phyloP scores from a whole-genome alignment of 2,888 invertebrate genomes.

The Brachyptera risi region DNA sequence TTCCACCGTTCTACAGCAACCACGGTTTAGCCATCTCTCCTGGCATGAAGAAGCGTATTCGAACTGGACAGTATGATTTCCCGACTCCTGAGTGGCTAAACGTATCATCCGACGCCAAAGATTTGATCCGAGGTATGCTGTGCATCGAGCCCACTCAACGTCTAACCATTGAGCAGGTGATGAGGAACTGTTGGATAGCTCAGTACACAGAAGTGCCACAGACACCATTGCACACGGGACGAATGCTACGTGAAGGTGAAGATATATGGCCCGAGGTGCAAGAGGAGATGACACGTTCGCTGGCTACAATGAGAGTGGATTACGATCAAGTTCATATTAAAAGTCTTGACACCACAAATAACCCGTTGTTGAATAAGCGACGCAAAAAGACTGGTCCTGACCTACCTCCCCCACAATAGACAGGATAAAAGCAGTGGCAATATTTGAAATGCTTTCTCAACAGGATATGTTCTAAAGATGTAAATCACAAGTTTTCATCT shows the following conservation, averaged over 20 bases:
- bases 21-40: slow-evolving; percentile 97
- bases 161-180: slow-evolving; percentile 85
- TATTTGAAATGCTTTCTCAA: too few relatives aligned
- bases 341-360: slow-evolving; percentile 87
- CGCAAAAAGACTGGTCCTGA: slow-evolving; percentile 25
- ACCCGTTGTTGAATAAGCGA: slow-evolving; percentile 84
- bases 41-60: slow-evolving; percentile 96
- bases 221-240: slow-evolving; percentile 89
- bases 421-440: too few relatives aligned
- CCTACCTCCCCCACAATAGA: slow-evolving; percentile 9
- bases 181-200: slow-evolving; percentile 82
- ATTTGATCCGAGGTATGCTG: slow-evolving; percentile 90
- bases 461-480: too few relatives aligned
- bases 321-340: slow-evolving; percentile 94
- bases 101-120: slow-evolving; percentile 92
- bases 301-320: slow-evolving; percentile 98
- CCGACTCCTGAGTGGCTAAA: slow-evolving; percentile 94
- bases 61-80: slow-evolving; percentile 95
- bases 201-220: slow-evolving; percentile 85
- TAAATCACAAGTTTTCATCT: too few relatives aligned
- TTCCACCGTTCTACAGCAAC: slow-evolving; percentile 98
- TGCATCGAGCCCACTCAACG: slow-evolving; percentile 91
- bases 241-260: slow-evolving; percentile 83
- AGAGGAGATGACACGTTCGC: slow-evolving; percentile 96
- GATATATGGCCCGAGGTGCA: slow-evolving; percentile 97